phyloP scores from a whole-genome alignment of 2,113 vertebrate genomes.

The Mustelus asterias region DNA sequence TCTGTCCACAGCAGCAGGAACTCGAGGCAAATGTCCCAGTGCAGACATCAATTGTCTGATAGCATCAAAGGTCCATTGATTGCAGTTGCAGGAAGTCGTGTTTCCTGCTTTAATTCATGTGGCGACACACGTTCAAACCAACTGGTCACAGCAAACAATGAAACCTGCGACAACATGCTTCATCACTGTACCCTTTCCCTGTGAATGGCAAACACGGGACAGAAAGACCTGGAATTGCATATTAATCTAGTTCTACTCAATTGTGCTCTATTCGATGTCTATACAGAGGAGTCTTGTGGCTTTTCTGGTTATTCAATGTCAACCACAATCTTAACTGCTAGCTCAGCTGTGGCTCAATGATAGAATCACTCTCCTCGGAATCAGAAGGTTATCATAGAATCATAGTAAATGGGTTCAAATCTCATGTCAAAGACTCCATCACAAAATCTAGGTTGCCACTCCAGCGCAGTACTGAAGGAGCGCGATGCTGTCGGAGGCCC shows the following conservation, averaged over 20 bases:
- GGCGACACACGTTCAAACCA: not conserved
- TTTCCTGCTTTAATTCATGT: constrained; percentile 24
- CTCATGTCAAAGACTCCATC: not conserved
- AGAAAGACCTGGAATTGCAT: not conserved
- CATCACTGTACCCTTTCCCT: not conserved
- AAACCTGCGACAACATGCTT: not conserved
- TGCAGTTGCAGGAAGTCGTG: constrained; percentile 6
- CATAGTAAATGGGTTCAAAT: not conserved
- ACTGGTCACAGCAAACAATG: constrained; percentile 18
- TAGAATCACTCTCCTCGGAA: not conserved
- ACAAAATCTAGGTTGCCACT: not conserved
- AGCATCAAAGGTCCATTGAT: constrained; percentile 31
- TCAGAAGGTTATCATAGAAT: too few species aligned
- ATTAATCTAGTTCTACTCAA: not conserved
- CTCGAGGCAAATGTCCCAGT: not conserved
- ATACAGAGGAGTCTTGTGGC: not conserved
- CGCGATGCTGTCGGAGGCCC: not conserved
- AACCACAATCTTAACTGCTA: not conserved
- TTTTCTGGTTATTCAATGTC: not conserved
- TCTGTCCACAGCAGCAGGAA: not conserved
- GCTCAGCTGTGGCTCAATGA: not conserved
- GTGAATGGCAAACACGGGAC: not conserved
- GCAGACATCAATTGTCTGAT: not conserved
- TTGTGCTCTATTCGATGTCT: not conserved
- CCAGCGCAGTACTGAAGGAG: not conserved